Base-by-base conservation (phyloP, 2,797 vertebrate genomes). In the Zenarchopterus dispar region DNA sequence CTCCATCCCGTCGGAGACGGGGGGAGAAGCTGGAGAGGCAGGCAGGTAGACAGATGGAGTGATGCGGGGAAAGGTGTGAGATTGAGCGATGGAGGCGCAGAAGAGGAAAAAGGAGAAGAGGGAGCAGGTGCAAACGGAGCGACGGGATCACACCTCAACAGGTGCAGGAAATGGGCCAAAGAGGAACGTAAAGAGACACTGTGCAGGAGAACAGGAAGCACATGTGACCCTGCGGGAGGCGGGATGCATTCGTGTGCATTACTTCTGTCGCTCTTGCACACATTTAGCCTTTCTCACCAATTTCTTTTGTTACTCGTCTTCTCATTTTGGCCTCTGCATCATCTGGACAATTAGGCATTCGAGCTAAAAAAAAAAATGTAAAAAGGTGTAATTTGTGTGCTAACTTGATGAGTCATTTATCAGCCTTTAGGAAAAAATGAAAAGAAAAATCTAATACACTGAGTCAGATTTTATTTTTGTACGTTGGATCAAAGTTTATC, bases 111-210 rank as follows among this genome's bases (percentile, higher is more conserved):
- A 59, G 67, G 74, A 76, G 78, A 57, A 63, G 72, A 6, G 70
- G 79, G 86, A 88, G 84, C 73, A 88, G 87, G 89, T 85, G 84
- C 78, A 77, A 78, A 73, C 53, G 19, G 22, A 33, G 75, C 79
- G 72, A 49, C 33, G 39, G 77, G 79, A 86, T 91, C 81, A 79
- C 91, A 87, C 86, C 78, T 90, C 88, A 88, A 91, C 90, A 91
- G 89, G 90, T 90, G 88, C 64, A 65, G 57, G 61, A 59, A 57
- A 68, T 56, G 24, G 17, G 62, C 64, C 75, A 73, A 85, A 80
- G 82, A 78, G 80, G 81, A 19, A 19, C 43, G n/a, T 9, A 19
- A 0, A 45, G 18, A 19, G 43, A n/a, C 19, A 19, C 42, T 18
- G 28, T 28, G 28, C 28, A 28, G 28, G 28, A 28, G 28, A 28